phyloP scores from a whole-genome alignment of 2,797 vertebrate genomes.

The Sphaeramia orbicularis region DNA sequence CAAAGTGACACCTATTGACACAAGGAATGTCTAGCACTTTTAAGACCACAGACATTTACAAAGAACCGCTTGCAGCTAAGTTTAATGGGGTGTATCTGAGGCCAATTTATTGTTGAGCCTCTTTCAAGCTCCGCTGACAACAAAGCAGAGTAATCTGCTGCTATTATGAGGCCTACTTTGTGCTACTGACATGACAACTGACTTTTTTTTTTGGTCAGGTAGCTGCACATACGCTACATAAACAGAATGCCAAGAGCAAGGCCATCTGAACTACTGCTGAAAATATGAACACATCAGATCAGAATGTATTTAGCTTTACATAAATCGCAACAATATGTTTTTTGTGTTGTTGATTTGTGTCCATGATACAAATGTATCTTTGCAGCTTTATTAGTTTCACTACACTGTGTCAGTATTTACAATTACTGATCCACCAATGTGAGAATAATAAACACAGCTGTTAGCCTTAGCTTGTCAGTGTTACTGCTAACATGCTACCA shows the following conservation, averaged over 20 bases:
- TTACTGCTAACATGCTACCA: too few relatives aligned
- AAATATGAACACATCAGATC: too few relatives aligned
- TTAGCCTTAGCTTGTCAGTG: too few relatives aligned
- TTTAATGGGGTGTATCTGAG: constrained; percentile 25
- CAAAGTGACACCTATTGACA: background rate
- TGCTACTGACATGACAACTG: constrained; percentile 21
- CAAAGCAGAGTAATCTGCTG: background rate
- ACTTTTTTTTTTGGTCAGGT: background rate
- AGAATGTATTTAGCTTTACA: too few relatives aligned
- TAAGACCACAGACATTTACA: constrained; percentile 19
- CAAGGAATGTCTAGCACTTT: constrained; percentile 33
- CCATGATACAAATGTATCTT: too few relatives aligned
- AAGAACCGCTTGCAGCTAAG: constrained; percentile 21
- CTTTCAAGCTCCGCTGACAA: constrained; percentile 8
- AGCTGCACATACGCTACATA: background rate
- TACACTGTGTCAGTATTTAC: too few relatives aligned
- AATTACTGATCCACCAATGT: too few relatives aligned
- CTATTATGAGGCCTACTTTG: constrained; percentile 5
- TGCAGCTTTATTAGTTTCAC: too few relatives aligned
- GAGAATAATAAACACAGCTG: too few relatives aligned
- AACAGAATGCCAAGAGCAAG: background rate
- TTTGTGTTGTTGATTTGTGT: too few relatives aligned
- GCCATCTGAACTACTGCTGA: too few relatives aligned
- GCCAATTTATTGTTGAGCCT: constrained; percentile 8
- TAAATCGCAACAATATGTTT: too few relatives aligned